phyloP scores from a whole-genome alignment of 2,888 invertebrate species.

The Diplolepis rosae region DNA sequence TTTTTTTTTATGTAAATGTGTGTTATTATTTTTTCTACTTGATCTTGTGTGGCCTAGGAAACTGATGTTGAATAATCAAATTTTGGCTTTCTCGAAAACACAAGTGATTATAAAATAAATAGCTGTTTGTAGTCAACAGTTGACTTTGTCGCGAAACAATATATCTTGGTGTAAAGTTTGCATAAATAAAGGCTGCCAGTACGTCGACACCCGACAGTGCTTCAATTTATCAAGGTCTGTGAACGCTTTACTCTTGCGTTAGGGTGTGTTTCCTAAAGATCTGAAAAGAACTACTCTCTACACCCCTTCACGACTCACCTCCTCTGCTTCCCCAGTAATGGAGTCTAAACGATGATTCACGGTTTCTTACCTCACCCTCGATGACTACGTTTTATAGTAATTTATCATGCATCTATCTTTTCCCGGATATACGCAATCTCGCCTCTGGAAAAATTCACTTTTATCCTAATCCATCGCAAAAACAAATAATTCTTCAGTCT shows the following conservation, averaged over 20 bases:
- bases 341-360: conserved; percentile 55
- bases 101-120: no score
- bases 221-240: conserved; percentile 54
- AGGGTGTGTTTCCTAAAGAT: conserved; percentile 3
- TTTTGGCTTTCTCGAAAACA: no score
- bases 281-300: conserved; percentile 21
- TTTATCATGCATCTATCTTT: conserved; percentile 41
- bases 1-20: no score
- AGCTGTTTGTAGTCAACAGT: conserved; percentile 41
- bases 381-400: conserved; percentile 39
- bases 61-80: no score
- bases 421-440: neutral
- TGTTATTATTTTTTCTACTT: no score
- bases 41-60: no score
- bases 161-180: conserved; percentile 54
- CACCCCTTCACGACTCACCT: conserved; percentile 11
- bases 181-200: conserved; percentile 53
- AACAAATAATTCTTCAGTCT: neutral
- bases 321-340: conserved; percentile 43
- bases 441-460: neutral
- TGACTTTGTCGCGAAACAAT: conserved; percentile 56
- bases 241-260: conserved; percentile 32
- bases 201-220: conserved; percentile 39
- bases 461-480: neutral
- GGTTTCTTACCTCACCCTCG: conserved; percentile 31